These are phyloP conservation scores for Labeo rohita DNA, from an alignment of 2,113 vertebrate genomes.

Conservation along the genomic window DNA sequence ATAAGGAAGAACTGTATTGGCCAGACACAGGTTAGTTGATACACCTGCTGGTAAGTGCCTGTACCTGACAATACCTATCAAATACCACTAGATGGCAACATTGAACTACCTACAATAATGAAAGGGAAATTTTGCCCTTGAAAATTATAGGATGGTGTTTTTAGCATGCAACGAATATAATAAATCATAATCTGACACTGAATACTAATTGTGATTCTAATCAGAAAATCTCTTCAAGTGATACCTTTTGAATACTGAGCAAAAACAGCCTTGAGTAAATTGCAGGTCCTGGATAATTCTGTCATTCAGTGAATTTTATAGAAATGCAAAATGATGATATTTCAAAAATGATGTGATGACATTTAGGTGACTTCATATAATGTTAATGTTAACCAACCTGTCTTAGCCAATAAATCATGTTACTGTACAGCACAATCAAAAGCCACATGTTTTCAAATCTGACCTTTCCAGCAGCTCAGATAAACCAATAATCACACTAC, in stretches of 20 bases:
- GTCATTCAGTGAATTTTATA: too few species aligned
- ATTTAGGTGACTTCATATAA: background rate
- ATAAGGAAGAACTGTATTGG: background rate
- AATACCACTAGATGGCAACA: slow-evolving; percentile 10
- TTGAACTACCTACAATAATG: background rate
- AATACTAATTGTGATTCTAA: background rate
- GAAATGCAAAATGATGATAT: background rate
- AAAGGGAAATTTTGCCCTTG: background rate
- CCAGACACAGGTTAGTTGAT: background rate
- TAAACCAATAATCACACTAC: background rate
- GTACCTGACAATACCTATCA: background rate
- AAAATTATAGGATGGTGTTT: background rate
- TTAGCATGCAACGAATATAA: background rate
- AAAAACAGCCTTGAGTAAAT: too few species aligned
- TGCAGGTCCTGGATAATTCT: background rate
- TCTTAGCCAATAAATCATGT: background rate
- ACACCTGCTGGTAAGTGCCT: background rate
- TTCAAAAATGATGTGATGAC: background rate
- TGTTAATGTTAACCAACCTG: background rate
- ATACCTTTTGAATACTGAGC: too few species aligned
- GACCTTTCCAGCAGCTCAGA: background rate
- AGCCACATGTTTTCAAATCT: background rate
- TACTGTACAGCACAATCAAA: background rate
- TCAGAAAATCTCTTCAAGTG: background rate
- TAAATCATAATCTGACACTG: background rate